Evolutionary conservation across 2,888 invertebrate species (phyloP).

Genomic region (Lochmaea crataegi): DNA sequence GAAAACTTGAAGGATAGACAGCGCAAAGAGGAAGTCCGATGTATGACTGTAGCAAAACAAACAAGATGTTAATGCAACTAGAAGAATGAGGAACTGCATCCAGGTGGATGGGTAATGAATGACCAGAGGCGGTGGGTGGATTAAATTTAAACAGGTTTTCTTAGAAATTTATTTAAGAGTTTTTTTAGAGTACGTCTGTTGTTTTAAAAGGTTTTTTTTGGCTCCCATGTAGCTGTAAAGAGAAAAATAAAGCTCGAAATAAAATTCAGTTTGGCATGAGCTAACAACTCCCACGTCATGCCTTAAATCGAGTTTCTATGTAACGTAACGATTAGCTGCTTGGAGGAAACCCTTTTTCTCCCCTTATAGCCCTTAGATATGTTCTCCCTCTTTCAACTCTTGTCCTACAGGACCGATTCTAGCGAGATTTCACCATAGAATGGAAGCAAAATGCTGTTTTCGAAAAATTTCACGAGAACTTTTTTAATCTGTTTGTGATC

Average conservation of each 20-base stretch:
- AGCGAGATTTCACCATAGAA: neutral
- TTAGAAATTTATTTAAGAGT: no score
- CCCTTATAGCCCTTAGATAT: slow-evolving; percentile 25
- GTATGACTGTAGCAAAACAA: slow-evolving; percentile 64
- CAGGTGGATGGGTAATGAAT: neutral
- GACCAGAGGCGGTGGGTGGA: slow-evolving; percentile 1
- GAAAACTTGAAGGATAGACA: slow-evolving; percentile 57
- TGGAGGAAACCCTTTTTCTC: slow-evolving; percentile 26
- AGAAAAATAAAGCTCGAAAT: neutral
- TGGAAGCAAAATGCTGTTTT: no score
- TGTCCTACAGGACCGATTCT: neutral
- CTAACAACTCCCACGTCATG: slow-evolving; percentile 4
- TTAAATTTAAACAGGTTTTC: neutral
- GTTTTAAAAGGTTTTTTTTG: no score
- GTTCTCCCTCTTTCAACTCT: slow-evolving; percentile 2
- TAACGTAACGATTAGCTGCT: slow-evolving; percentile 33
- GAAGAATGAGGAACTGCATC: slow-evolving; percentile 7
- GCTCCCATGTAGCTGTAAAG: neutral
- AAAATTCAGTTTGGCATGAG: neutral
- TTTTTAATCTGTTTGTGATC: no score
- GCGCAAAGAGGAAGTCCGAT: slow-evolving; percentile 59
- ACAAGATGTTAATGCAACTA: slow-evolving; percentile 49
- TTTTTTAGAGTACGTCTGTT: no score
- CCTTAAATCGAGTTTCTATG: slow-evolving; percentile 35
- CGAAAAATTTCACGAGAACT: no score